Percentiles rank a stretch among this genome's conserved stretches.
Conservation (phyloP, 2,888 invertebrate genomes). For the Phyllotreta striolata region DNA sequence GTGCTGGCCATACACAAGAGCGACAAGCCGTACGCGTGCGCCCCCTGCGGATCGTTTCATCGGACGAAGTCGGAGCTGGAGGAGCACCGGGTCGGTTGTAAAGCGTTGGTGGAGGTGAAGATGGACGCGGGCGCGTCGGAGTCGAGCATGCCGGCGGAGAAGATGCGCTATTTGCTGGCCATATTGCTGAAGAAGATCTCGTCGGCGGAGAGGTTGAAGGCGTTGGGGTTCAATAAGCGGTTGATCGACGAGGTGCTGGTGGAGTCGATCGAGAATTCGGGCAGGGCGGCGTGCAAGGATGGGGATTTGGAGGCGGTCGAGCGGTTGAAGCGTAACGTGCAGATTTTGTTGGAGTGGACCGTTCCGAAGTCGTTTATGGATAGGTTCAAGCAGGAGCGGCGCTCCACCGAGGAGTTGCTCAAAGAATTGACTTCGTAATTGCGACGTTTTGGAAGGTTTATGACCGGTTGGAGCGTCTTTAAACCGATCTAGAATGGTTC, state of each 20-base stretch:
- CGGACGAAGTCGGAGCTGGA: conserved; percentile 79
- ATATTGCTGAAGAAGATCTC: conserved; percentile 85
- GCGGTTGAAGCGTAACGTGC: conserved; percentile 76
- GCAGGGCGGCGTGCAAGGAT: conserved; percentile 71
- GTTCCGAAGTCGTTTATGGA: conserved; percentile 82
- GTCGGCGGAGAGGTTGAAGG: conserved; percentile 77
- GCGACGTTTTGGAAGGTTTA: neutral
- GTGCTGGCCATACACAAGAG: conserved; percentile 86
- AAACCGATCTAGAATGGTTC: no score
- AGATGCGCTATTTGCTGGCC: conserved; percentile 81
- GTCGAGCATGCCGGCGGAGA: conserved; percentile 72
- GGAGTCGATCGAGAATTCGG: conserved; percentile 79
- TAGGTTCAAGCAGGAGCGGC: conserved; percentile 75
- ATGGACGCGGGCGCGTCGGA: conserved; percentile 57
- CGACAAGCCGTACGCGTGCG: conserved; percentile 79
- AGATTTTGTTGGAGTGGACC: conserved; percentile 81
- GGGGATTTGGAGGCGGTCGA: conserved; percentile 67
- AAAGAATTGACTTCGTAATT: conserved; percentile 73
- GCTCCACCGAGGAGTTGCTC: conserved; percentile 80
- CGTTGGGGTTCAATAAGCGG: conserved; percentile 76
- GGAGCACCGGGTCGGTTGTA: conserved; percentile 67
- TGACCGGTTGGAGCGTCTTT: no score
- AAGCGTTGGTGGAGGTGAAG: conserved; percentile 47
- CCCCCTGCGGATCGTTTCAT: conserved; percentile 76
- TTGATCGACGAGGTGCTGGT: conserved; percentile 83